Evolutionary conservation across 1,140 invertebrate species (phyloP).

Genomic region (Arion vulgaris): DNA sequence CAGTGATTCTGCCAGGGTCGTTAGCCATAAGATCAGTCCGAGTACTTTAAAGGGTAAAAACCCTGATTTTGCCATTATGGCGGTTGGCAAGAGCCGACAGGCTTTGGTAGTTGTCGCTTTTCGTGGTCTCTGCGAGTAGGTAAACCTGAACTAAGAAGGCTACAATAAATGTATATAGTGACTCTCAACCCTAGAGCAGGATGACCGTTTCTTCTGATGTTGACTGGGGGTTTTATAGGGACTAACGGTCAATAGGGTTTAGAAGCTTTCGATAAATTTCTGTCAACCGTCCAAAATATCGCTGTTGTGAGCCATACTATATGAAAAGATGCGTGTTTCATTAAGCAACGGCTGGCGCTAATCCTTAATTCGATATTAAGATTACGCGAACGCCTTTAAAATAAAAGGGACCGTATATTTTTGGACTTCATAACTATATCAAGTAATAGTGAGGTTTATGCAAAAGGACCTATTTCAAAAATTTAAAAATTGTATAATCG

Average conservation of each 20-base stretch:
- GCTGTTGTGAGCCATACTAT: not conserved
- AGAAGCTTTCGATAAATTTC: not conserved
- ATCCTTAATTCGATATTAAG: not conserved
- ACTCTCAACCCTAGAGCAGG: not conserved
- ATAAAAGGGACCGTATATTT: not conserved
- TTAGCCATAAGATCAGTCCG: conserved; percentile 3
- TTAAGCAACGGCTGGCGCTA: not conserved
- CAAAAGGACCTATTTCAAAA: not conserved
- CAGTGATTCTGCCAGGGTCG: not conserved
- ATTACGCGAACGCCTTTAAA: not conserved
- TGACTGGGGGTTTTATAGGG: not conserved
- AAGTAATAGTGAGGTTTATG: too few species aligned
- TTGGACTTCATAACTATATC: too few species aligned
- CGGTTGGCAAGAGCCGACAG: not conserved
- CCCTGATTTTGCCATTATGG: not conserved
- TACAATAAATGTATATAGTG: too few species aligned
- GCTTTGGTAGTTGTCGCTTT: not conserved
- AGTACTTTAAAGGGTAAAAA: not conserved
- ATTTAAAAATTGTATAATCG: not conserved
- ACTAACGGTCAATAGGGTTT: not conserved
- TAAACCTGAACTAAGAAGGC: not conserved
- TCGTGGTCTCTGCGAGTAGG: not conserved
- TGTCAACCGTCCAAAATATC: not conserved
- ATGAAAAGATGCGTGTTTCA: not conserved
- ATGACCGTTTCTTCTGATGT: not conserved